A percentile compares a stretch with the other conserved stretches of the same genome.
Conservation (phyloP, 2,113 vertebrate species). For the Pygoscelis antarcticus region DNA sequence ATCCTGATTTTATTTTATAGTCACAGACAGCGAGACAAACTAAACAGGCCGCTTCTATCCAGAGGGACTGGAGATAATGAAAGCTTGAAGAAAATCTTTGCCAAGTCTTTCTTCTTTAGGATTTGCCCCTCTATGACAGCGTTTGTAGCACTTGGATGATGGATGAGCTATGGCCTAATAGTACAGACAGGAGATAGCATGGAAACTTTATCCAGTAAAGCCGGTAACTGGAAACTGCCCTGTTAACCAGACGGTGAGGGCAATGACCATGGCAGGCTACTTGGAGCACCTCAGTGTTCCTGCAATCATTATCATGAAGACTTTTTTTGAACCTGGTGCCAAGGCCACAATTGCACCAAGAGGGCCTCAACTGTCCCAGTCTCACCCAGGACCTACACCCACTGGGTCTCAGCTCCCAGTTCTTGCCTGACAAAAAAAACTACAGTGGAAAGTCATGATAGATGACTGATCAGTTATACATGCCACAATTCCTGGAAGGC, state of each 20-base stretch:
- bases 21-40: not conserved
- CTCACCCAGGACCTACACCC: not conserved
- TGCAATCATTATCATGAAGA: not conserved
- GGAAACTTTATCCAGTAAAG: not conserved
- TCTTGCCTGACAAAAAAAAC: not conserved
- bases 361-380: not conserved
- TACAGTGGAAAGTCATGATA: not conserved
- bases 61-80: not conserved
- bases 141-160: not conserved
- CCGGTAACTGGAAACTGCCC: not conserved
- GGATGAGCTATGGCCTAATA: not conserved
- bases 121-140: not conserved
- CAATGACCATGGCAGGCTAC: not conserved
- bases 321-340: not conserved
- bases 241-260: not conserved
- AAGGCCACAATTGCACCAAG: not conserved
- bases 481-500: not conserved
- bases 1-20: not conserved
- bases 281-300: not conserved
- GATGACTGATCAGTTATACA: not conserved
- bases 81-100: not conserved
- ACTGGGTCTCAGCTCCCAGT: not conserved
- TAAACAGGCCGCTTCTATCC: not conserved
- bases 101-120: not conserved
- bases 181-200: not conserved